Evolutionary conservation across 2,888 invertebrate genomes (phyloP).

Genomic region (Eulithis prunata): DNA sequence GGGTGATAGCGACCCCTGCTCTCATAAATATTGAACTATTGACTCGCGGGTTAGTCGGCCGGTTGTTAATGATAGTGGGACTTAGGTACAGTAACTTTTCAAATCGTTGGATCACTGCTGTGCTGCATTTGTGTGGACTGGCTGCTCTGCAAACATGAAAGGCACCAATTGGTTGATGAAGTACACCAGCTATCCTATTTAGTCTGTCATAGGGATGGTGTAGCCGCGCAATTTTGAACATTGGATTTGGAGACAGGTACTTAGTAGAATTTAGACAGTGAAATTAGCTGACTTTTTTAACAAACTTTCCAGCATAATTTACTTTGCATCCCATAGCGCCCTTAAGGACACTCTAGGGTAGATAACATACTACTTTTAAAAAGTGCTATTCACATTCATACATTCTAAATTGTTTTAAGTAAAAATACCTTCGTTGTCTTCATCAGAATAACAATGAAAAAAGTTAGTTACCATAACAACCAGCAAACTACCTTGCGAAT

Average conservation of each 20-base stretch:
- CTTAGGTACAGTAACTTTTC: slow-evolving; percentile 16
- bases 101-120: not conserved
- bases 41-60: slow-evolving; percentile 53
- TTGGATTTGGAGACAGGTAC: slow-evolving; percentile 13
- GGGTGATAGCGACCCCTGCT: slow-evolving; percentile 50
- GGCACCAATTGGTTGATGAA: not conserved
- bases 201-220: slow-evolving; percentile 8
- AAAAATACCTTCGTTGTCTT: too few species aligned
- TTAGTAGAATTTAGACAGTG: slow-evolving; percentile 8
- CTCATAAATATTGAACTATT: slow-evolving; percentile 77
- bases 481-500: slow-evolving; percentile 21
- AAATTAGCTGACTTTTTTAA: not conserved
- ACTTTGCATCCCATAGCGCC: too few species aligned
- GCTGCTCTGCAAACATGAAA: too few species aligned
- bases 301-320: not conserved
- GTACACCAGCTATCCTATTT: slow-evolving; percentile 10
- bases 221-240: slow-evolving; percentile 12
- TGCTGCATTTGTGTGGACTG: too few species aligned
- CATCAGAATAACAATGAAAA: slow-evolving; percentile 1
- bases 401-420: too few species aligned
- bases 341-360: too few species aligned
- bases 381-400: too few species aligned
- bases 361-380: too few species aligned
- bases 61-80: slow-evolving; percentile 38
- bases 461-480: slow-evolving; percentile 4